Evolutionary conservation across 2,888 invertebrate genomes (phyloP).

Genomic region (Drosophila cracens): DNA sequence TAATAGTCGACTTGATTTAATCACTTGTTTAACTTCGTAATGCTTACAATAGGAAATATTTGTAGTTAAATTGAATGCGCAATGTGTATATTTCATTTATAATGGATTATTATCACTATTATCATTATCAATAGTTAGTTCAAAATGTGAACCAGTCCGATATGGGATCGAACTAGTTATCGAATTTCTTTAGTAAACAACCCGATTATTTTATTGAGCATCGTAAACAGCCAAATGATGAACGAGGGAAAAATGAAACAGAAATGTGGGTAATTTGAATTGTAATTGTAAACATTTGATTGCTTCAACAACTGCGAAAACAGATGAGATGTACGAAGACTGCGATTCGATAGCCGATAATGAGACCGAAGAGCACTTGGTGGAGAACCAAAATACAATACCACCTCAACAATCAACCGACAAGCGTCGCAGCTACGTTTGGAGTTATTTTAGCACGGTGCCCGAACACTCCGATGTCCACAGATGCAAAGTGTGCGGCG

Average conservation of each 20-base stretch:
- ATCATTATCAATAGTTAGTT: not conserved
- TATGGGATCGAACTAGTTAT: slow-evolving; percentile 21
- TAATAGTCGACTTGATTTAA: not conserved
- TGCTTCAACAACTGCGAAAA: not conserved
- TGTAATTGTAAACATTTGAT: not conserved
- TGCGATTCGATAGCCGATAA: slow-evolving; percentile 36
- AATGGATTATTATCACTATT: not conserved
- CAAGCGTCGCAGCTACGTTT: slow-evolving; percentile 68
- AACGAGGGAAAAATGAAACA: slow-evolving; percentile 41
- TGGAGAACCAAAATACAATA: slow-evolving; percentile 41
- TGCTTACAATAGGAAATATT: not conserved
- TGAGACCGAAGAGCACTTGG: slow-evolving; percentile 29
- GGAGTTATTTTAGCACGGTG: slow-evolving; percentile 67
- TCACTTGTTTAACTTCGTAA: not conserved
- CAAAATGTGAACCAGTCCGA: not conserved
- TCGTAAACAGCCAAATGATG: slow-evolving; percentile 10
- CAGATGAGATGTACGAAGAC: slow-evolving; percentile 39
- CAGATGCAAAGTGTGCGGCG: slow-evolving; percentile 69
- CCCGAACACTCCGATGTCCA: slow-evolving; percentile 51
- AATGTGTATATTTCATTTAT: not conserved
- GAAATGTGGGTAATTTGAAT: slow-evolving; percentile 33
- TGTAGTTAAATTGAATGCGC: not conserved
- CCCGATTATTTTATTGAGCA: slow-evolving; percentile 24
- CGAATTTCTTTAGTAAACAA: slow-evolving; percentile 22
- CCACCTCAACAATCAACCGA: slow-evolving; percentile 22